A percentile compares a stretch with the other conserved stretches of the same genome.
phyloP scores from a whole-genome alignment of 2,888 invertebrate species.

The Gordius sp. region DNA sequence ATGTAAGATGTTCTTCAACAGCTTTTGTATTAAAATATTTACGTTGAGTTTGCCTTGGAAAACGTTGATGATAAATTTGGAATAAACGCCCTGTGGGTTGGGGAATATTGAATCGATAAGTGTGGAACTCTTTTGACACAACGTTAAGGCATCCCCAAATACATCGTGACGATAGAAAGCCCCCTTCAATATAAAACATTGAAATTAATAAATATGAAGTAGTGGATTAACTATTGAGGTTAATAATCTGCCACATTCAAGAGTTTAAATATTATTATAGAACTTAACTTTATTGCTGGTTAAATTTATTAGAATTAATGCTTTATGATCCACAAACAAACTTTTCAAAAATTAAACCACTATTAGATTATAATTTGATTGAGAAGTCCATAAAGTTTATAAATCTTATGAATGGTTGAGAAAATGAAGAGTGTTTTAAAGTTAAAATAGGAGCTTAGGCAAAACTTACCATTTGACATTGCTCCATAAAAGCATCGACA shows the following conservation, averaged over 20 bases:
- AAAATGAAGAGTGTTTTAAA: conserved; percentile 2
- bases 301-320: too few relatives aligned
- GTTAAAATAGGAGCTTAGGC: conserved; percentile 16
- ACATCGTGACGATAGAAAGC: conserved; percentile 61
- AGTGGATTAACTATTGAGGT: neutral
- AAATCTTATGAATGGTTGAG: too few relatives aligned
- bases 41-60: conserved; percentile 51
- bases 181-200: conserved; percentile 36
- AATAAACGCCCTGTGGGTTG: conserved; percentile 84
- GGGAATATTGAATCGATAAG: conserved; percentile 51
- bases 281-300: too few relatives aligned
- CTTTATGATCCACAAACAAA: too few relatives aligned
- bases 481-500: conserved; percentile 81
- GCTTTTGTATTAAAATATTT: conserved; percentile 16
- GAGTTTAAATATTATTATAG: too few relatives aligned
- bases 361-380: too few relatives aligned
- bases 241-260: too few relatives aligned
- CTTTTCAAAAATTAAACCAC: too few relatives aligned
- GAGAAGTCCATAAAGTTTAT: too few relatives aligned
- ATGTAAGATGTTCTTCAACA: neutral
- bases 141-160: conserved; percentile 57
- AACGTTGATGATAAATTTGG: conserved; percentile 79
- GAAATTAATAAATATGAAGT: neutral
- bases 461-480: conserved; percentile 28
- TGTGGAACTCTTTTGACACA: conserved; percentile 57